Evolutionary conservation across 2,888 invertebrate species (phyloP).

Genomic region (Nemapogon koenigi): DNA sequence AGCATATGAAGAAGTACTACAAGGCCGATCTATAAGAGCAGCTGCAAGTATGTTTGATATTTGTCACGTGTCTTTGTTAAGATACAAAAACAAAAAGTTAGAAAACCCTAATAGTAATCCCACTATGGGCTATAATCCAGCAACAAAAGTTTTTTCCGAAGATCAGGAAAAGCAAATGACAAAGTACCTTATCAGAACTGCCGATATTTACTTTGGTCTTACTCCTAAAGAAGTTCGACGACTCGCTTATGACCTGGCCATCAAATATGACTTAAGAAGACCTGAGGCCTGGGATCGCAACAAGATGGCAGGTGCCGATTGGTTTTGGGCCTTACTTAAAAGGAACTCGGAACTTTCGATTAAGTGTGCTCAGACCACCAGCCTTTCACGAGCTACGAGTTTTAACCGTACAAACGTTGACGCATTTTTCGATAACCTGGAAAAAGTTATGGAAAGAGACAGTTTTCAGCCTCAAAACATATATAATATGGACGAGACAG

Average conservation of each 20-base stretch:
- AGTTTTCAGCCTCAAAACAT: slow-evolving; percentile 14
- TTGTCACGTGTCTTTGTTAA: slow-evolving; percentile 14
- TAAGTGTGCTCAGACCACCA: slow-evolving; percentile 19
- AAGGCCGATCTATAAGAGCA: slow-evolving; percentile 12
- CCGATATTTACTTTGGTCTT: slow-evolving; percentile 15
- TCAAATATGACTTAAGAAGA: slow-evolving; percentile 12
- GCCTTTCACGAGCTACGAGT: slow-evolving; percentile 17
- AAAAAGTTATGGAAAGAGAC: slow-evolving; percentile 17
- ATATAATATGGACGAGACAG: slow-evolving; percentile 4
- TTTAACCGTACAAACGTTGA: slow-evolving; percentile 20
- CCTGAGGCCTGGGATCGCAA: slow-evolving; percentile 7
- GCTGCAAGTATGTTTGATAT: slow-evolving; percentile 13
- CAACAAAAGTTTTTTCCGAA: slow-evolving; percentile 9
- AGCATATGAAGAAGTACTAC: slow-evolving; percentile 15
- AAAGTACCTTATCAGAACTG: slow-evolving; percentile 11
- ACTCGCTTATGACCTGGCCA: slow-evolving; percentile 12
- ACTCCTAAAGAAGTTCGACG: slow-evolving; percentile 12
- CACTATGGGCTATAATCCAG: too few species aligned
- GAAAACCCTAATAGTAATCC: too few species aligned
- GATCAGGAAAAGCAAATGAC: slow-evolving; percentile 11
- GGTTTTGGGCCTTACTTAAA: slow-evolving; percentile 19
- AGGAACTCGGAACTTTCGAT: slow-evolving; percentile 19
- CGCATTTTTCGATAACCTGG: slow-evolving; percentile 19
- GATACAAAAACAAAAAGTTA: slow-evolving; percentile 14
- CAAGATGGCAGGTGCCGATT: slow-evolving; percentile 9